Evolutionary conservation across 2,797 vertebrate species (phyloP).

Genomic region (Karalla daura): DNA sequence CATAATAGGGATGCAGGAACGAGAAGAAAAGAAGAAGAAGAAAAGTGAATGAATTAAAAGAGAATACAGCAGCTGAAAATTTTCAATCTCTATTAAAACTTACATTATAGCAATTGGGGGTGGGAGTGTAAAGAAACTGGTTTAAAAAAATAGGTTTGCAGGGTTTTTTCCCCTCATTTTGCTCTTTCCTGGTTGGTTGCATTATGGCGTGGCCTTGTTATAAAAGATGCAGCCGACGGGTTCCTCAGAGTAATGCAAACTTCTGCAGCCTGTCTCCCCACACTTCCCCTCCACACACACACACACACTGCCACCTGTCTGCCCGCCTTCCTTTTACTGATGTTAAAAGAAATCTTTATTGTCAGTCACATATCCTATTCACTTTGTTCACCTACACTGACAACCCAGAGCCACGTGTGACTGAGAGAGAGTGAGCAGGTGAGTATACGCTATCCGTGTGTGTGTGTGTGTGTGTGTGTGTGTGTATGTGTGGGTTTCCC

Average conservation of each 20-base stretch:
- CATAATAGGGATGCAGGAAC: constrained; percentile 66
- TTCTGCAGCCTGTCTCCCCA: constrained; percentile 92
- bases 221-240: constrained; percentile 86
- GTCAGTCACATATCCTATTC: constrained; percentile 97
- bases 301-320: constrained; percentile 77
- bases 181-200: constrained; percentile 63
- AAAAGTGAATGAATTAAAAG: constrained; percentile 79
- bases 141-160: constrained; percentile 81
- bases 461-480: no score
- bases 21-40: no score
- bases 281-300: constrained; percentile 71
- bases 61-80: constrained; percentile 75
- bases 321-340: constrained; percentile 86
- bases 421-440: constrained; percentile 61
- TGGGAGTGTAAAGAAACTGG: constrained; percentile 24
- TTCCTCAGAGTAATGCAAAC: constrained; percentile 86
- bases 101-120: constrained; percentile 64
- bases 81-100: constrained; percentile 80
- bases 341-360: constrained; percentile 99
- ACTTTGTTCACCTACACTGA: constrained; percentile 97
- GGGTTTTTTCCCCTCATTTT: constrained; percentile 47
- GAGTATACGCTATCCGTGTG: constrained; percentile 34
- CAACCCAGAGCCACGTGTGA: constrained; percentile 85
- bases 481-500: constrained; percentile 49
- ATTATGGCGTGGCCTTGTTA: constrained; percentile 71